Base-by-base conservation (phyloP, 92 coral and sea anemone species). In the Epizoanthus fatuus region DNA sequence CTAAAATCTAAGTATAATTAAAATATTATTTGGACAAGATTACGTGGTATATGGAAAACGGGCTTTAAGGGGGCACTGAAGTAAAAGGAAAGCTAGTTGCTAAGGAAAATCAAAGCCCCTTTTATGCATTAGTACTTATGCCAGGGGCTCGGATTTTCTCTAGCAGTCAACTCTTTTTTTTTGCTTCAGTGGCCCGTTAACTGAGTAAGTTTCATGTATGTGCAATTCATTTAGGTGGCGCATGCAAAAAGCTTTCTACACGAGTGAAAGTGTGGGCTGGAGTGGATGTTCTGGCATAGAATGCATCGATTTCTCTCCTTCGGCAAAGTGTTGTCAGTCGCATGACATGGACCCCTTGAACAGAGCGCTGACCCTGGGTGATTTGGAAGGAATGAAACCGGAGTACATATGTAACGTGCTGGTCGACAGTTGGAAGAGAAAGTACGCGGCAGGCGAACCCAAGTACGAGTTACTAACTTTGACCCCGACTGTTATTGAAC, bases 381-480 rank as follows among this genome's bases (percentile, higher is more conserved):
- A 29, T 29, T 29, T 29, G 35, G 35, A 29, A 29, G 97, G 83
- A 32, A 55, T 93, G 32, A 75, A 90, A 86, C 98, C 98, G 25
- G 88, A 88, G 78, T 93, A 87, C 81, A 93, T 94, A 45, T 95
- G 98, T 79, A 95, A 95, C 69, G 89, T 93, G 37, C 81, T 93
- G 6, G 94, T 91, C 7, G 89, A 92, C 37, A 85, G 86, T 66
- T 95, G 98, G 98, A 74, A 90, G 44, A 59, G 73, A 29, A 73
- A 83, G 5, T 44, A 70, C 22, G 70, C 62, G 51, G 80, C 47
- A 3, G 42, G 44, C 47, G 84, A 83, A 66, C 80, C 86, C 38
- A 53, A 12, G 14, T 62, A 74, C 55, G 88, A 75, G 35, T 29
- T 29, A 29, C 35, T 29, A 29, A 29, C 35, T 29, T 29, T 29